Percentiles rank a stretch among this genome's conserved stretches.
These are phyloP conservation scores for Nansenia antarctica DNA, from an alignment of 2,113 vertebrate species.

Conservation along the genomic window DNA sequence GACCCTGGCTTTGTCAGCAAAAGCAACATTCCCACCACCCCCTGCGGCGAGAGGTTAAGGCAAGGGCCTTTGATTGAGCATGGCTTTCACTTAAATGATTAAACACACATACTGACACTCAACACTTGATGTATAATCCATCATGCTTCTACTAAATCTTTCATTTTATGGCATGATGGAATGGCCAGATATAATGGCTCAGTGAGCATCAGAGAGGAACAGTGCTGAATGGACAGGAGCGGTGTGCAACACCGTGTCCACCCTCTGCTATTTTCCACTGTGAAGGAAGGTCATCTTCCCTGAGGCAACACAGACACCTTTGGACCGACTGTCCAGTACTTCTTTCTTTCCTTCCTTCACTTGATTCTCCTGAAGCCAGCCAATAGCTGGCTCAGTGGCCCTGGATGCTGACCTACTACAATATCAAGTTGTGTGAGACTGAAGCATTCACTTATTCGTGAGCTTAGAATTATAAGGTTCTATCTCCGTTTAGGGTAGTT, in stretches of 20 bases:
- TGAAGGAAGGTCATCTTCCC: neutral
- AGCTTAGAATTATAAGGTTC: too few relatives aligned
- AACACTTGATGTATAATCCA: constrained; percentile 47
- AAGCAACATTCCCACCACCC: constrained; percentile 28
- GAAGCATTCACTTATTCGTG: neutral
- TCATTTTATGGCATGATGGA: constrained; percentile 16
- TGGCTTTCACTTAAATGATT: constrained; percentile 45
- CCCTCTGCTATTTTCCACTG: neutral
- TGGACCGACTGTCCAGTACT: constrained; percentile 5
- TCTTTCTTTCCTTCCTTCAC: too few relatives aligned
- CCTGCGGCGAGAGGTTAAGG: constrained; percentile 37
- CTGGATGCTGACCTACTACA: too few relatives aligned
- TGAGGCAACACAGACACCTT: constrained; percentile 10
- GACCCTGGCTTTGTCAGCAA: constrained; percentile 44
- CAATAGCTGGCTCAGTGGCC: too few relatives aligned
- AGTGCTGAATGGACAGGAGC: constrained; percentile 15
- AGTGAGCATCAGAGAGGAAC: constrained; percentile 22
- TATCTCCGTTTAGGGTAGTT: too few relatives aligned
- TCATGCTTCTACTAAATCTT: constrained; percentile 50
- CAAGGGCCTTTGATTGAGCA: constrained; percentile 34
- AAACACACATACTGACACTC: constrained; percentile 41
- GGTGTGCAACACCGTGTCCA: too few relatives aligned
- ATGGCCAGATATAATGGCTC: constrained; percentile 12
- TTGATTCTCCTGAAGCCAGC: too few relatives aligned
- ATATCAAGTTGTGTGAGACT: neutral